phyloP scores from a whole-genome alignment of 2,888 invertebrate species.

The Leptinotarsa juncta region DNA sequence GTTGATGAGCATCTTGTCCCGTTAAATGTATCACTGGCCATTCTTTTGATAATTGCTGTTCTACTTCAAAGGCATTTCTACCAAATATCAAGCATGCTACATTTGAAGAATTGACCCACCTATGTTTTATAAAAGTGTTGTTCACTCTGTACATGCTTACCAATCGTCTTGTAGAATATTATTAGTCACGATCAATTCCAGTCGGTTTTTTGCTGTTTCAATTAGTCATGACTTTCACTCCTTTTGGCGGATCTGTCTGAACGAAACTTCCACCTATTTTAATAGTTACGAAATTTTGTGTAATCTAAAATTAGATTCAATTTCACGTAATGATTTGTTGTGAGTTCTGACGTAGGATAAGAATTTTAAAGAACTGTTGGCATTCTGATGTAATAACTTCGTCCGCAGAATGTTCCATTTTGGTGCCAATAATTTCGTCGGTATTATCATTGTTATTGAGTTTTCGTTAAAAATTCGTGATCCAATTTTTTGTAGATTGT shows the following conservation, averaged over 20 bases:
- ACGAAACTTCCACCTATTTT: conserved; percentile 5
- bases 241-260: conserved; percentile 4
- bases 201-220: not conserved
- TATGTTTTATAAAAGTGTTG: too few relatives aligned
- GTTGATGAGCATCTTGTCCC: too few relatives aligned
- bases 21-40: too few relatives aligned
- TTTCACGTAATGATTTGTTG: not conserved
- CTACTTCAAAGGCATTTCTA: not conserved
- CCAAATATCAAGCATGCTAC: too few relatives aligned
- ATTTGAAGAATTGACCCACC: too few relatives aligned
- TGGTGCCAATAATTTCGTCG: too few relatives aligned
- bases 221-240: conserved; percentile 14
- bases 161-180: not conserved
- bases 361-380: not conserved
- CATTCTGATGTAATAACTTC: not conserved
- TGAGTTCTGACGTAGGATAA: not conserved
- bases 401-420: not conserved
- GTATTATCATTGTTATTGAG: too few relatives aligned
- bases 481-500: too few relatives aligned
- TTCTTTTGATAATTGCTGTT: not conserved
- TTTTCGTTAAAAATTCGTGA: too few relatives aligned
- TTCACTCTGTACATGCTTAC: not conserved
- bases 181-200: conserved; percentile 11
- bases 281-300: conserved; percentile 12
- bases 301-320: conserved; percentile 4